Base-by-base conservation (phyloP, 2,888 invertebrate species). In the Congeria kusceri region DNA sequence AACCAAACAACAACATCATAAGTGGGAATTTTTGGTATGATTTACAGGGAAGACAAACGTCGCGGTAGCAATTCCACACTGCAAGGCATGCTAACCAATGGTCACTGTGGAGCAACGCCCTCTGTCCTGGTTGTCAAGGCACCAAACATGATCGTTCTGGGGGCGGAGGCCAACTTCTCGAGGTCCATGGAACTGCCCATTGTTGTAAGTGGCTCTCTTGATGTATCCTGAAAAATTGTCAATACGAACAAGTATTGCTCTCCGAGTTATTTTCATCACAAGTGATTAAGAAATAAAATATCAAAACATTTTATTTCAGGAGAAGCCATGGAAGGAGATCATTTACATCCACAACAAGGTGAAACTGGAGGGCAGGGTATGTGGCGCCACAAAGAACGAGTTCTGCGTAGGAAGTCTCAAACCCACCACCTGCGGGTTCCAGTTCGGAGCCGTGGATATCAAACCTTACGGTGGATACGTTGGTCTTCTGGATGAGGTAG, bases 51-150 rank as follows among this genome's bases (percentile, higher is more conserved):
- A 58, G 58, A 58, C 58, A 28, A 23, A 7, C 27, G 58, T 20
- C 18, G 1, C 11, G 15, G 5, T 39, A 3, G n/a, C 29, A 2
- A 7, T 3, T n/a, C 20, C 25, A 25, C 32, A 5, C 67, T 77
- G 3, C 79, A 84, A 65, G 69, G 74, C 3, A 1, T 84, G 44
- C 61, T 84, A 4, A 84, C 75, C 0, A 84, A 84, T 23, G 80
- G 84, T 11, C 81, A 84, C 32, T 84, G 84, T 46, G 74, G 75
- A 4, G 39, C 15, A 11, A 39, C 39, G 39, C 39, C 39, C 39
- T 81, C 84, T 0, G 69, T 81, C 3, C 58, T 79, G 23, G 64
- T 84, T n/a, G 78, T 71, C 0, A 83, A 83, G 44, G 32, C 71
- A 25, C 61, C 57, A 3, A 62, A 70, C 13, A 23, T 56, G 11